Base-by-base conservation (phyloP, 2,113 vertebrate species). In the Pristiophorus japonicus region DNA sequence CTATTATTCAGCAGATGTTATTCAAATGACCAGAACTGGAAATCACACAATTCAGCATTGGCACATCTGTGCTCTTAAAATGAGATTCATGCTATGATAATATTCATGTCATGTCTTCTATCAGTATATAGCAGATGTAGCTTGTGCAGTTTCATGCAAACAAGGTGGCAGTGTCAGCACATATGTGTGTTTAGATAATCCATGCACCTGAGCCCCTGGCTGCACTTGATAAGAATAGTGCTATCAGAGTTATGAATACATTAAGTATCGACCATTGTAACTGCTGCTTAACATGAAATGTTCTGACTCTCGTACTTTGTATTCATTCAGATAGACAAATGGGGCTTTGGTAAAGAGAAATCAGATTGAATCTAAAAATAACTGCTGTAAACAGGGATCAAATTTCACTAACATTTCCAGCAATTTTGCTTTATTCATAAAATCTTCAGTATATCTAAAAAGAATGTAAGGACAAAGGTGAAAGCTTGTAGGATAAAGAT, bases 91-190 rank as follows among this genome's bases (percentile, higher is more conserved):
- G 42, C 22, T 70, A 27, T 47, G 0, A 14, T 66, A 94, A 70
- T 94, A 94, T 73, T 94, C 93, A 73, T 45, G 65, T 70, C 38
- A 94, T 94, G 42, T 34, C 24, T 73, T 73, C 42, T 27, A 51
- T 94, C 66, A 51, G 42, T 94, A 51, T 70, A 94, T 66, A 73
- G 66, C 65, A 94, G 65, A 70, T 70, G 93, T 42, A 47, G 2
- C 66, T 34, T 90, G 45, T 90, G 87, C 87, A 90, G 47, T 90
- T 94, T 47, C 11, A 94, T 73, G 22, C 66, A 94, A 67, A 94
- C 22, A 14, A 94, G 42, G n/a, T n/a, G n/a, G n/a, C n/a, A n/a
- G n/a, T n/a, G n/a, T 93, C 63, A 34, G 20, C 42, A 51, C 22
- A 51, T 70, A 38, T 67, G 12, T 42, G 65, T 94, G 93, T 94